These are phyloP conservation scores for Sceliomorpha sp. DNA, from an alignment of 2,888 invertebrate species.

Conservation along the genomic window DNA sequence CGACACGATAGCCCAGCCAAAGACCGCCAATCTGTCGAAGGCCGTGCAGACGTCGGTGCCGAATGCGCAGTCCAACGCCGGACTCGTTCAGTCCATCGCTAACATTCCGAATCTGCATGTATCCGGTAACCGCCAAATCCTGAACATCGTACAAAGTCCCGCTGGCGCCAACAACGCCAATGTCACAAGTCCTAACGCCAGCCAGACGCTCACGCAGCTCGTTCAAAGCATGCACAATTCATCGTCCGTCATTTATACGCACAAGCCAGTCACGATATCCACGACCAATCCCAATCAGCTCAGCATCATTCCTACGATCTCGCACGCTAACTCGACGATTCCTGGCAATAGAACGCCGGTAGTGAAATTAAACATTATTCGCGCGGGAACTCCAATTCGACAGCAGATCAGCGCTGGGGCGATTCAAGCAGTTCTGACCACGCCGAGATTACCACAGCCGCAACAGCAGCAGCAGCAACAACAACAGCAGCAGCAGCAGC, in stretches of 20 bases:
- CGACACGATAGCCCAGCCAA: conserved; percentile 62
- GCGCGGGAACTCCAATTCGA: conserved; percentile 63
- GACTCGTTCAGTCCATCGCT: conserved; percentile 71
- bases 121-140: conserved; percentile 68
- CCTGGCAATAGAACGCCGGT: conserved; percentile 74
- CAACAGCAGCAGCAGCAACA: conserved; percentile 68
- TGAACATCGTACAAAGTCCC: conserved; percentile 75
- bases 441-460: conserved; percentile 69
- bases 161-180: conserved; percentile 52
- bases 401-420: conserved; percentile 69
- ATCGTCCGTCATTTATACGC: conserved; percentile 85
- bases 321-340: conserved; percentile 68
- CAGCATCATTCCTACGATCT: conserved; percentile 74
- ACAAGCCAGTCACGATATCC: conserved; percentile 84
- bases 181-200: conserved; percentile 60
- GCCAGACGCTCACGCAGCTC: conserved; percentile 73
- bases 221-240: conserved; percentile 66
- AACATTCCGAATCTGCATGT: conserved; percentile 73
- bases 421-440: conserved; percentile 71
- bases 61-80: conserved; percentile 63
- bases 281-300: conserved; percentile 75
- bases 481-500: conserved; percentile 84
- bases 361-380: conserved; percentile 77
- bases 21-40: conserved; percentile 75
- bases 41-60: conserved; percentile 79